phyloP scores from a whole-genome alignment of 1,140 invertebrate genomes.

The Pararge aegeria region DNA sequence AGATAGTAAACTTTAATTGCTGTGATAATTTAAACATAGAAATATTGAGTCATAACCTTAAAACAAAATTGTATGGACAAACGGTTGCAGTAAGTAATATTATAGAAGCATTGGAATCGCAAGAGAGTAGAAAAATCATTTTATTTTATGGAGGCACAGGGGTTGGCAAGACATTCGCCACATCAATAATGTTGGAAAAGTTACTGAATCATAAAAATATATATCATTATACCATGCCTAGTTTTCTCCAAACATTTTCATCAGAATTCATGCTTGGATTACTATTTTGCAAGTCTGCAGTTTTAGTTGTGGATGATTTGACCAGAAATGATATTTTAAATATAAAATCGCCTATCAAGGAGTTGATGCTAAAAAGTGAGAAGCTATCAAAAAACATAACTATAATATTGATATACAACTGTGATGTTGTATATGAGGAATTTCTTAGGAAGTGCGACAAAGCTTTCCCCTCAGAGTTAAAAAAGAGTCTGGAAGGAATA shows the following conservation, averaged over 20 bases:
- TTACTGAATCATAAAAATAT: constrained; percentile 49
- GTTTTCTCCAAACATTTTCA: constrained; percentile 45
- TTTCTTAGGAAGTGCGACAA: constrained; percentile 45
- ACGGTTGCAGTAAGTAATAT: constrained; percentile 42
- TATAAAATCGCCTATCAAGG: constrained; percentile 35
- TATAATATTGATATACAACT: constrained; percentile 55
- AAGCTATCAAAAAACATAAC: constrained; percentile 48
- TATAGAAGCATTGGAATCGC: constrained; percentile 39
- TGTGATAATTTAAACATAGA: constrained; percentile 41
- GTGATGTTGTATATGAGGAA: constrained; percentile 39
- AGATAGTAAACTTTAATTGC: constrained; percentile 49
- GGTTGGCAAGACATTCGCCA: constrained; percentile 64
- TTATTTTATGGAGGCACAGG: constrained; percentile 68
- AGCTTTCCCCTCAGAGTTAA: constrained; percentile 37
- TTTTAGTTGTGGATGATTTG: constrained; percentile 64
- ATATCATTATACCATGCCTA: constrained; percentile 65
- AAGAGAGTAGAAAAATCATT: constrained; percentile 50
- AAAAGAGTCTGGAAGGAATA: constrained; percentile 37
- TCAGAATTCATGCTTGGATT: constrained; percentile 52
- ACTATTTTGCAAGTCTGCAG: constrained; percentile 46
- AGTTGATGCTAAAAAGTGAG: constrained; percentile 47
- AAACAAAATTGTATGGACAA: constrained; percentile 61
- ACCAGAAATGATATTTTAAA: constrained; percentile 40
- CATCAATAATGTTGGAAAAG: constrained; percentile 50
- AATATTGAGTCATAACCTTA: constrained; percentile 36